Evolutionary conservation across 1,140 invertebrate species (phyloP).

Genomic region (Adelges cooleyi): DNA sequence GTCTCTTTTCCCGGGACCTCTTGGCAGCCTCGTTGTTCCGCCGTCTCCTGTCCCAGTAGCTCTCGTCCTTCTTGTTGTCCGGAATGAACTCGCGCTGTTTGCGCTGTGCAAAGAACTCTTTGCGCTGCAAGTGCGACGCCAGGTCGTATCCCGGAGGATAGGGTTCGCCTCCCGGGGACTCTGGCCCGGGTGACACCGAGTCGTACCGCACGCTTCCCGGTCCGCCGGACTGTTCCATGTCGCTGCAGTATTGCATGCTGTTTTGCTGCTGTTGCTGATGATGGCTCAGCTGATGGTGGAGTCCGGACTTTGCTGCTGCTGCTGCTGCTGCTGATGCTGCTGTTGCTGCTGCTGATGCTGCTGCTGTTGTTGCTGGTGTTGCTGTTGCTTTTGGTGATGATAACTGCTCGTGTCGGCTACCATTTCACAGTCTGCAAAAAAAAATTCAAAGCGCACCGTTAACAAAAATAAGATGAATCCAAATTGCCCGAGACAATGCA

Average conservation of each 20-base stretch:
- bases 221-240: conserved; percentile 31
- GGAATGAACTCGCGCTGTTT: conserved; percentile 95
- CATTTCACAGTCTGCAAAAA: conserved; percentile 1
- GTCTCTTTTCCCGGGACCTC: conserved; percentile 82
- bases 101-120: conserved; percentile 70
- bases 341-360: too few relatives aligned
- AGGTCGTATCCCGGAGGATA: conserved; percentile 42
- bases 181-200: conserved; percentile 21
- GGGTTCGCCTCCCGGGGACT: conserved; percentile 33
- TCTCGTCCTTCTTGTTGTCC: conserved; percentile 92
- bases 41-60: conserved; percentile 89
- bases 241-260: conserved; percentile 35
- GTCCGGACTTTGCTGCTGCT: not conserved
- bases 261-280: not conserved
- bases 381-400: conserved; percentile 27
- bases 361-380: conserved; percentile 23
- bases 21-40: conserved; percentile 95
- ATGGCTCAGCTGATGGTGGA: not conserved
- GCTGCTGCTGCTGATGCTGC: too few relatives aligned
- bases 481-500: too few relatives aligned
- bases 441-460: too few relatives aligned
- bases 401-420: conserved; percentile 2
- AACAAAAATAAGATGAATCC: too few relatives aligned
- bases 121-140: conserved; percentile 44
- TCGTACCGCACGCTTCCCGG: conserved; percentile 34